These are phyloP conservation scores for Enteromius viviparus DNA, from an alignment of 2,797 vertebrate species.

Conservation along the genomic window DNA sequence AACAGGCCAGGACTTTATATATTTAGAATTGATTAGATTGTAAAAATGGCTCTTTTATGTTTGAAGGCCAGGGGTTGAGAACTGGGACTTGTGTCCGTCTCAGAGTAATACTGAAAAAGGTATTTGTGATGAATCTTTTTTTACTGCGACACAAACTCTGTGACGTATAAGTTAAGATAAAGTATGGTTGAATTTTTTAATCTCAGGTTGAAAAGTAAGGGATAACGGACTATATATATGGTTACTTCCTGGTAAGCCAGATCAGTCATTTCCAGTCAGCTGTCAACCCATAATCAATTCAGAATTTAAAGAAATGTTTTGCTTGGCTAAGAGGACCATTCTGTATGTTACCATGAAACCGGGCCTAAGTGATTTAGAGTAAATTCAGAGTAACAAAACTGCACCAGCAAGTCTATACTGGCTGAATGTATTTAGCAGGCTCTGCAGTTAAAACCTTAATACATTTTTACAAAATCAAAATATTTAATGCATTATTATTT, in stretches of 20 bases:
- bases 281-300: not conserved
- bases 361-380: too few relatives aligned
- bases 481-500: too few relatives aligned
- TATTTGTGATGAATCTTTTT: not conserved
- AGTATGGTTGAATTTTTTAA: not conserved
- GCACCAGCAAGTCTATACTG: too few relatives aligned
- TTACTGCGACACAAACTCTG: not conserved
- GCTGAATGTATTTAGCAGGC: too few relatives aligned
- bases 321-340: too few relatives aligned
- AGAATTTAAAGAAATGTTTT: not conserved
- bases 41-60: not conserved
- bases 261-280: not conserved
- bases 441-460: too few relatives aligned
- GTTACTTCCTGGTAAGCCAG: not conserved
- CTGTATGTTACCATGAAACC: too few relatives aligned
- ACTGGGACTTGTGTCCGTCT: not conserved
- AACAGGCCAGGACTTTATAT: not conserved
- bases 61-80: conserved; percentile 1
- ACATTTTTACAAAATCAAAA: too few relatives aligned
- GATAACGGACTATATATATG: not conserved
- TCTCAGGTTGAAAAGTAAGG: not conserved
- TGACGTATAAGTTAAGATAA: not conserved
- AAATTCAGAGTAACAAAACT: too few relatives aligned
- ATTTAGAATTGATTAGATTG: not conserved
- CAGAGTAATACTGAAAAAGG: not conserved